A percentile compares a stretch with the other conserved stretches of the same genome.
Conservation (phyloP, 2,888 invertebrate species). For the Papilio elwesi region DNA sequence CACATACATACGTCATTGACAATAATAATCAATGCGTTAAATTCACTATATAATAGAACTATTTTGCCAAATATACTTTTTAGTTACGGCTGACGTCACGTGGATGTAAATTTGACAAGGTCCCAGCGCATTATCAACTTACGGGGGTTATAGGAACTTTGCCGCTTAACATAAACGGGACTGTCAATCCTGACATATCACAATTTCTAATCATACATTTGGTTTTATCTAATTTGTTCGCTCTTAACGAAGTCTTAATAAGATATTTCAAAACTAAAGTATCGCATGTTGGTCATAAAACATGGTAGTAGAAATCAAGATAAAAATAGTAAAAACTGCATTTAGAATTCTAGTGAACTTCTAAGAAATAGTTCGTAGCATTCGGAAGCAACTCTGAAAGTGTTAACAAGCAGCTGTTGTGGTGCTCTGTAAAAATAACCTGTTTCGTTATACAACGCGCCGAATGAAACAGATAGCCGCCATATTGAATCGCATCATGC, state of each 20-base stretch:
- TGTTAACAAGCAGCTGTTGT: constrained; percentile 37
- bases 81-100: too few species aligned
- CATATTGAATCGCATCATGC: constrained; percentile 26
- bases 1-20: too few species aligned
- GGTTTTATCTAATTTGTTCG: too few species aligned
- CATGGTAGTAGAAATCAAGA: not conserved
- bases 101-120: too few species aligned
- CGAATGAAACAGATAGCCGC: constrained; percentile 18
- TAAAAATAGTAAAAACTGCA: not conserved
- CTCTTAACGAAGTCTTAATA: not conserved
- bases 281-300: too few species aligned
- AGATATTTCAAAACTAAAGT: not conserved
- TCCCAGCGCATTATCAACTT: too few species aligned
- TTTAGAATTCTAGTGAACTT: constrained; percentile 9
- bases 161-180: too few species aligned
- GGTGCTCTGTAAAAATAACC: constrained; percentile 33
- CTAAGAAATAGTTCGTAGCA: constrained; percentile 23
- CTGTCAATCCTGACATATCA: too few species aligned
- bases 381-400: constrained; percentile 30
- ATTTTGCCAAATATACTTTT: too few species aligned
- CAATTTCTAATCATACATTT: not conserved
- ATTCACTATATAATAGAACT: too few species aligned
- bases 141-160: too few species aligned
- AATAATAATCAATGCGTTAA: too few species aligned
- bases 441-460: constrained; percentile 25